Conservation (phyloP, 1,140 invertebrate genomes). For the Ostrea denselamellosa region DNA sequence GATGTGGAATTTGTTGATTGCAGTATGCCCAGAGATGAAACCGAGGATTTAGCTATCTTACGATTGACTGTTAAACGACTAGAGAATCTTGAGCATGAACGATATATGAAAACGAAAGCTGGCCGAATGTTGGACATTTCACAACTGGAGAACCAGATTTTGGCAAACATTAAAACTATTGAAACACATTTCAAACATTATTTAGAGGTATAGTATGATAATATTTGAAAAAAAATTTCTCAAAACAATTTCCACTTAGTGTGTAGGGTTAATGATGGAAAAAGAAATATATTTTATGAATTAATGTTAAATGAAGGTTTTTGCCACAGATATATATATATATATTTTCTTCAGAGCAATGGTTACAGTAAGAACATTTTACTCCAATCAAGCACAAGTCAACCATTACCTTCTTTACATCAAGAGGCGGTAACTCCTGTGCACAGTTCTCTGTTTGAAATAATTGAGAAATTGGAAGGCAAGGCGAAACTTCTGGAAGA, state of each 20-base stretch:
- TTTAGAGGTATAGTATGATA: constrained; percentile 5
- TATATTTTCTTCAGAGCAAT: background rate
- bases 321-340: background rate
- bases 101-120: background rate
- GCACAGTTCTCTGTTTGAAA: background rate
- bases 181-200: constrained; percentile 17
- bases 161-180: constrained; percentile 5
- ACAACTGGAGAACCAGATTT: background rate
- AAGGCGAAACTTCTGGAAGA: background rate
- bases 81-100: background rate
- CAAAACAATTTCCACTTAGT: too few relatives aligned
- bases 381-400: background rate
- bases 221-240: background rate
- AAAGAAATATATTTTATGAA: too few relatives aligned
- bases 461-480: background rate
- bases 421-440: background rate
- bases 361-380: background rate
- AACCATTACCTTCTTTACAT: background rate
- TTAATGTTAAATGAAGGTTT: too few relatives aligned
- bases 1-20: background rate
- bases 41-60: background rate
- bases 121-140: background rate
- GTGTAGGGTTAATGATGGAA: too few relatives aligned
- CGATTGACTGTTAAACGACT: background rate
- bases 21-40: constrained; percentile 22